Conservation (phyloP, 1,140 invertebrate species). For the Agrypnia vestita region DNA sequence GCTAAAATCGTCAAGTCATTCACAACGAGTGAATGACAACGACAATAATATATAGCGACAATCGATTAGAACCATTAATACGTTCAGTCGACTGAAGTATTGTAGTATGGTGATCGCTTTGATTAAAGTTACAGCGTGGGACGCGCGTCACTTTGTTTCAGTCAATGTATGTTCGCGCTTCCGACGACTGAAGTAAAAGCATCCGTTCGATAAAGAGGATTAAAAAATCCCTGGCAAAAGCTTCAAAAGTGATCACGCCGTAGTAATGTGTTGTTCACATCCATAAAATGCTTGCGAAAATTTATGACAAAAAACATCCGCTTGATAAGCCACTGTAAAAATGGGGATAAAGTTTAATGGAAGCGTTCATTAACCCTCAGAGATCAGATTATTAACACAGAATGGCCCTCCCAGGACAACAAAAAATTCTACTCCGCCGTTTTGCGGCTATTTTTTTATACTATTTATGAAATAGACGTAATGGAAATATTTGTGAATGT, state of each 20-base stretch:
- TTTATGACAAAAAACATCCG: constrained; percentile 30
- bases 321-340: constrained; percentile 30
- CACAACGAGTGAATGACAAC: too few species aligned
- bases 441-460: neutral
- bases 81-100: too few species aligned
- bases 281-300: constrained; percentile 22
- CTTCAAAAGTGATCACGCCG: constrained; percentile 14
- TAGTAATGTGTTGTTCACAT: neutral
- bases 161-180: neutral
- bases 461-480: neutral
- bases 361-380: constrained; percentile 32
- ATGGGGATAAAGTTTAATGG: constrained; percentile 31
- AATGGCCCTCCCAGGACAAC: constrained; percentile 1
- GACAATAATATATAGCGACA: too few species aligned
- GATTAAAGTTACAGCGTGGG: neutral
- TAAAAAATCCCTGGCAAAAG: neutral
- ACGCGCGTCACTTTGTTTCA: neutral
- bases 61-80: too few species aligned
- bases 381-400: constrained; percentile 25
- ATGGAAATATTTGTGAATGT: too few species aligned
- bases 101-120: too few species aligned
- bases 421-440: neutral
- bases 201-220: constrained; percentile 13
- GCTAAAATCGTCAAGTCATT: too few species aligned
- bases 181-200: neutral